A percentile compares a stretch with the other conserved stretches of the same genome.
These are phyloP conservation scores for Pemphredon lugubris DNA, from an alignment of 2,888 invertebrate genomes.

Conservation along the genomic window DNA sequence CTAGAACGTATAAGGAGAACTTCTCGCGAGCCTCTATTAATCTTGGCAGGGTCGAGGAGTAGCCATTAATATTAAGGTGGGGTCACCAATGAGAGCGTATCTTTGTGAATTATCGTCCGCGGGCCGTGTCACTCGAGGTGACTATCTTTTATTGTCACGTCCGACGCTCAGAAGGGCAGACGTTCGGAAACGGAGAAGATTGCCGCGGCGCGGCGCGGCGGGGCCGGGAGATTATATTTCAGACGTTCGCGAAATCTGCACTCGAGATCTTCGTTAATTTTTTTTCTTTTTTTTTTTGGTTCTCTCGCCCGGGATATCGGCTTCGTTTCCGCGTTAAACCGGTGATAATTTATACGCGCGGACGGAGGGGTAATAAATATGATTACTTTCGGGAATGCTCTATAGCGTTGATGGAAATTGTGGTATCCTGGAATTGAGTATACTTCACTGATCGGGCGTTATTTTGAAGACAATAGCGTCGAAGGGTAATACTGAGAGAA, in stretches of 20 bases:
- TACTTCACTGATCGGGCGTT: no score
- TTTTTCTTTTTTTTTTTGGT: not conserved
- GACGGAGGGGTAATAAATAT: not conserved
- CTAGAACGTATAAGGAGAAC: slow-evolving; percentile 49
- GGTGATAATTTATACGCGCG: no score
- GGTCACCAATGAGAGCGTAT: slow-evolving; percentile 68
- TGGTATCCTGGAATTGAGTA: not conserved
- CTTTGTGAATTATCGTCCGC: slow-evolving; percentile 72
- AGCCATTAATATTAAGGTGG: slow-evolving; percentile 73
- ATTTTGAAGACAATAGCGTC: no score
- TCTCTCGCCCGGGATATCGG: not conserved
- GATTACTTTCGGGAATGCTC: slow-evolving; percentile 1
- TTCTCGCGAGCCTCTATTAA: slow-evolving; percentile 68
- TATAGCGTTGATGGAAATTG: not conserved
- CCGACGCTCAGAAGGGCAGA: slow-evolving; percentile 29
- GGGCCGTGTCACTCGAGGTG: slow-evolving; percentile 66
- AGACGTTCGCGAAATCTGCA: not conserved
- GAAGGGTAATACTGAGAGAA: no score
- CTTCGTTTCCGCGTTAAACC: no score
- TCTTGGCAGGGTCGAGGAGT: slow-evolving; percentile 69
- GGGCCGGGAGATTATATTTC: slow-evolving; percentile 21
- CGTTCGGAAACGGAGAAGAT: slow-evolving; percentile 18
- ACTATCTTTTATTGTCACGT: slow-evolving; percentile 71
- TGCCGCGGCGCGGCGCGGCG: not conserved
- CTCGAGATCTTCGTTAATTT: not conserved